Evolutionary conservation across 2,888 invertebrate genomes (phyloP).

Genomic region (Helicoverpa assulta): DNA sequence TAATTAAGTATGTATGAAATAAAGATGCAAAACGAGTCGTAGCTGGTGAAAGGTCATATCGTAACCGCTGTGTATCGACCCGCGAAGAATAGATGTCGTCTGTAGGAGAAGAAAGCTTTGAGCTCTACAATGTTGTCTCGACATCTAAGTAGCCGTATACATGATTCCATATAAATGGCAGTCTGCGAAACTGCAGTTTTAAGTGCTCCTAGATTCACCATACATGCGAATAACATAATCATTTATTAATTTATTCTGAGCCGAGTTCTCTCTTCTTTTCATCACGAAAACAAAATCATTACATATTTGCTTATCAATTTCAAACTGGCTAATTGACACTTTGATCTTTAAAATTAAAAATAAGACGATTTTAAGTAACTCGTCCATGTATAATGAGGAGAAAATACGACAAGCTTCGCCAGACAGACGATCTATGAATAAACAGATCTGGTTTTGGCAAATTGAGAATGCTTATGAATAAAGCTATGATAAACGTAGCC

Average conservation of each 20-base stretch:
- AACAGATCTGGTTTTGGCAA: conserved; percentile 30
- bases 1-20: background rate
- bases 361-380: conserved; percentile 21
- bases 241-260: background rate
- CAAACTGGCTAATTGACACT: conserved; percentile 43
- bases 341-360: conserved; percentile 50
- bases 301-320: conserved; percentile 31
- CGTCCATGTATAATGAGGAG: conserved; percentile 26
- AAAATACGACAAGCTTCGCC: conserved; percentile 28
- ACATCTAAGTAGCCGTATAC: background rate
- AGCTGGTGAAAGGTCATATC: conserved; percentile 19
- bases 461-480: conserved; percentile 11
- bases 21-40: background rate
- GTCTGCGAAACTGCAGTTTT: background rate
- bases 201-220: background rate
- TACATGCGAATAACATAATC: background rate
- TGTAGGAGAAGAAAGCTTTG: conserved; percentile 26
- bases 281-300: conserved; percentile 13
- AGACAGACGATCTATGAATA: conserved; percentile 22
- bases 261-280: conserved; percentile 13
- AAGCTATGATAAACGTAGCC: background rate
- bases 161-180: background rate
- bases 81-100: conserved; percentile 24
- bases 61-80: conserved; percentile 32
- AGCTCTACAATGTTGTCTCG: conserved; percentile 1